These are phyloP conservation scores for Pelodiscus sinensis DNA, from an alignment of 2,113 vertebrate species.

Conservation along the genomic window DNA sequence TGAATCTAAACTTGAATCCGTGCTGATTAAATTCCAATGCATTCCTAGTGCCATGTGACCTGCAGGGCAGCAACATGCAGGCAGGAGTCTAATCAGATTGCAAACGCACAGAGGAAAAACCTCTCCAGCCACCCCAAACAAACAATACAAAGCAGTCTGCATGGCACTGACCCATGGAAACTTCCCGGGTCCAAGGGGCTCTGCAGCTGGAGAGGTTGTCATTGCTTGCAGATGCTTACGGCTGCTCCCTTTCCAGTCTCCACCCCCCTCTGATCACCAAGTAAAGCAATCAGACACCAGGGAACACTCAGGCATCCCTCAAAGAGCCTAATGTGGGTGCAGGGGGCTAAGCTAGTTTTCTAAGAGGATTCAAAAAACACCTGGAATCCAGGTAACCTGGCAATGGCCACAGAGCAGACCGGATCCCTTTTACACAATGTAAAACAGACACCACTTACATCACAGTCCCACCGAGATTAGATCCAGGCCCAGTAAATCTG, in stretches of 20 bases:
- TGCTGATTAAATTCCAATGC: neutral
- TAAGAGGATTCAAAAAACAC: neutral
- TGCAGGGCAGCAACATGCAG: slow-evolving; percentile 14
- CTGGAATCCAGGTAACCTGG: neutral
- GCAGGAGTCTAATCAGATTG: slow-evolving; percentile 47
- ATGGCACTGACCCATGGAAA: slow-evolving; percentile 55
- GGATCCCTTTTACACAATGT: neutral
- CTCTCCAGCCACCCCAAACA: slow-evolving; percentile 54
- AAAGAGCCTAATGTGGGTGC: neutral
- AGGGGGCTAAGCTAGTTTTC: slow-evolving; percentile 32
- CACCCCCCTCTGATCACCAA: slow-evolving; percentile 14
- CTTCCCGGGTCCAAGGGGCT: slow-evolving; percentile 55
- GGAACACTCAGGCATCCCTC: slow-evolving; percentile 25
- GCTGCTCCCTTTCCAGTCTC: slow-evolving; percentile 51
- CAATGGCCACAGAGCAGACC: neutral
- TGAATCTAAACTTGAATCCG: slow-evolving; percentile 9
- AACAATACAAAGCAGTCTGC: slow-evolving; percentile 49
- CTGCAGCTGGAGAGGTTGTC: slow-evolving; percentile 40
- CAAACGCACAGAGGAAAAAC: neutral
- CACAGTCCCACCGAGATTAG: neutral
- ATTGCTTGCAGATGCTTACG: slow-evolving; percentile 7
- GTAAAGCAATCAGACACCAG: neutral
- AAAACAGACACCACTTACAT: neutral
- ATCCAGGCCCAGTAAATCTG: neutral
- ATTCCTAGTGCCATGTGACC: neutral